These are phyloP conservation scores for Globodera ellingtonae DNA, from an alignment of 1,140 invertebrate genomes.

Conservation along the genomic window DNA sequence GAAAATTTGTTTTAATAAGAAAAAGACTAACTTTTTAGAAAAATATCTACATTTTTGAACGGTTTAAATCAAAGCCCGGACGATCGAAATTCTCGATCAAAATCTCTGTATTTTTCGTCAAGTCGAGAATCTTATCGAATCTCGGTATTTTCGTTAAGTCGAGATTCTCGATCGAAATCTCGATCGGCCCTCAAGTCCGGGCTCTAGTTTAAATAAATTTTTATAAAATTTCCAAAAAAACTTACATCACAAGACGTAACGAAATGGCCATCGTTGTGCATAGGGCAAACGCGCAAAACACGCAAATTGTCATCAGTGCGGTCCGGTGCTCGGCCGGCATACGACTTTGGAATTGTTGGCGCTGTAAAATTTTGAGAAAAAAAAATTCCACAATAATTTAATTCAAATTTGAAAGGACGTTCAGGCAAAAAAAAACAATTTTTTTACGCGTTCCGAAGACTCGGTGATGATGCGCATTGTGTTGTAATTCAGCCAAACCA, in stretches of 20 bases:
- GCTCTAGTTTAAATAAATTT: too few species aligned
- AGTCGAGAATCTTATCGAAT: too few species aligned
- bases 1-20: too few species aligned
- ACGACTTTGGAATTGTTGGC: constrained; percentile 19
- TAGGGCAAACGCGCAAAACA: constrained; percentile 50
- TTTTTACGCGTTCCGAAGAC: constrained; percentile 11
- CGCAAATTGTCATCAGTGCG: constrained; percentile 43
- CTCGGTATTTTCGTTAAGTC: too few species aligned
- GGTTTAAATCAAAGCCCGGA: too few species aligned
- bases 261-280: constrained; percentile 44
- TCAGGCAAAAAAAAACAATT: background rate
- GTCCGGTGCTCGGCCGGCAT: constrained; percentile 49
- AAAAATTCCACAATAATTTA: background rate
- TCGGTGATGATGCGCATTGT: constrained; percentile 30
- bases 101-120: too few species aligned
- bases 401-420: background rate
- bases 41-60: too few species aligned
- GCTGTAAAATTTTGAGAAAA: background rate
- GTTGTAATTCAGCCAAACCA: constrained; percentile 48
- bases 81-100: too few species aligned
- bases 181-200: too few species aligned
- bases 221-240: too few species aligned
- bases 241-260: constrained; percentile 42
- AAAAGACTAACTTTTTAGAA: too few species aligned
- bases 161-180: too few species aligned